A percentile compares a stretch with the other conserved stretches of the same genome.
Conservation (phyloP, 2,113 vertebrate species). For the Lasiurus cinereus region DNA sequence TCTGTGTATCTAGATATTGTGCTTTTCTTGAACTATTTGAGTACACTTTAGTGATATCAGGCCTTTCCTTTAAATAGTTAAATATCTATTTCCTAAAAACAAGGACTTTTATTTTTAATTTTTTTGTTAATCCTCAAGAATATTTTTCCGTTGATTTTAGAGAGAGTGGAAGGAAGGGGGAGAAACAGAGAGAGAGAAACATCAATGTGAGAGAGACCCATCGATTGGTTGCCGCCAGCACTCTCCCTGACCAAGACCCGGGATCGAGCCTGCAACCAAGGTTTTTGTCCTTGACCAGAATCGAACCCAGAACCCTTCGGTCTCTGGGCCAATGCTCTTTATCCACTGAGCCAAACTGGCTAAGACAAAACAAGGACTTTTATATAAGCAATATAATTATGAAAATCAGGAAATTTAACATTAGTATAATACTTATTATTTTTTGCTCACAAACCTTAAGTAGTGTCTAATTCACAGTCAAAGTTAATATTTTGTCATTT, state of each 20-base stretch:
- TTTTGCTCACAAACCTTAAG: not conserved
- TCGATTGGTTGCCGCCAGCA: too few relatives aligned
- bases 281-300: too few relatives aligned
- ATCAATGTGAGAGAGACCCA: too few relatives aligned
- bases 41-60: not conserved
- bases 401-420: slow-evolving; percentile 28
- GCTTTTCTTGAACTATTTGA: slow-evolving; percentile 15
- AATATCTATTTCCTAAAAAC: not conserved
- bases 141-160: too few relatives aligned
- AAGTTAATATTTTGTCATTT: not conserved
- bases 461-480: not conserved
- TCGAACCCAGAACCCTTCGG: too few relatives aligned
- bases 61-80: not conserved
- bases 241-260: too few relatives aligned
- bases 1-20: not conserved
- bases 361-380: not conserved
- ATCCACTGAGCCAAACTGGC: too few relatives aligned
- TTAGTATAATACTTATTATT: not conserved
- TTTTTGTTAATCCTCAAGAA: too few relatives aligned
- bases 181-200: too few relatives aligned
- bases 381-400: not conserved
- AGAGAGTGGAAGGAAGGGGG: too few relatives aligned
- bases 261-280: too few relatives aligned
- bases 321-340: too few relatives aligned
- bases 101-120: not conserved